These are phyloP conservation scores for Eciton burchellii DNA, from an alignment of 1,140 invertebrate species.

Conservation along the genomic window DNA sequence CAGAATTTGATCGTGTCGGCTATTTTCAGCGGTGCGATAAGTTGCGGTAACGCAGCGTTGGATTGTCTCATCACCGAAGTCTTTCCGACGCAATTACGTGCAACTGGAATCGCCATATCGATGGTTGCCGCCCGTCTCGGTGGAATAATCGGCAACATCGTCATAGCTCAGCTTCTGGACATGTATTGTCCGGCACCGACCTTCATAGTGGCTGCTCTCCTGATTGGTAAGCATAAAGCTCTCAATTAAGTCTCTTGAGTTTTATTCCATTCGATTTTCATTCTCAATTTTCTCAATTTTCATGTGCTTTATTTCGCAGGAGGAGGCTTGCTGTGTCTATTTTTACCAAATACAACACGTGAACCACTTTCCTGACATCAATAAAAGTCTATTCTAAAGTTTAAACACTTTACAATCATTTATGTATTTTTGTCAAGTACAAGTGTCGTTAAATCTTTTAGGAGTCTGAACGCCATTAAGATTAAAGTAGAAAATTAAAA, in stretches of 20 bases:
- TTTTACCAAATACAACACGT: constrained; percentile 94
- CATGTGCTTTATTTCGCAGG: constrained; percentile 82
- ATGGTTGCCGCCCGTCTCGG: constrained; percentile 94
- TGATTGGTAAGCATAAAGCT: constrained; percentile 86
- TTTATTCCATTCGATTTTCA: constrained; percentile 8
- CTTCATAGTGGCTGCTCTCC: constrained; percentile 92
- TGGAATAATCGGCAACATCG: constrained; percentile 94
- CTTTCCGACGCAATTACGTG: constrained; percentile 94
- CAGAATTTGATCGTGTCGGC: constrained; percentile 94
- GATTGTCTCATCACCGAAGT: constrained; percentile 96
- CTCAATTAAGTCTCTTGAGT: too few relatives aligned
- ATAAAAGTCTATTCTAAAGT: constrained; percentile 37
- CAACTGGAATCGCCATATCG: constrained; percentile 94
- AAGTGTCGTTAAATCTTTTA: constrained; percentile 25
- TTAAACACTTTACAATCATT: constrained; percentile 54
- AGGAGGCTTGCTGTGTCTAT: constrained; percentile 93
- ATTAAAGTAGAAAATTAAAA: constrained; percentile 34
- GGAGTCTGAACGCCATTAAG: not conserved
- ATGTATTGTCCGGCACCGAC: constrained; percentile 93
- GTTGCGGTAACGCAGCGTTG: constrained; percentile 94
- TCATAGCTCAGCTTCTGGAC: constrained; percentile 93
- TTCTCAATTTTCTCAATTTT: constrained; percentile 37
- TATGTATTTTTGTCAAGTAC: constrained; percentile 20
- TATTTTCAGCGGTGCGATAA: constrained; percentile 94
- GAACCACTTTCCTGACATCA: constrained; percentile 91